phyloP scores from a whole-genome alignment of 2,888 invertebrate genomes.

The Acleris emargana region DNA sequence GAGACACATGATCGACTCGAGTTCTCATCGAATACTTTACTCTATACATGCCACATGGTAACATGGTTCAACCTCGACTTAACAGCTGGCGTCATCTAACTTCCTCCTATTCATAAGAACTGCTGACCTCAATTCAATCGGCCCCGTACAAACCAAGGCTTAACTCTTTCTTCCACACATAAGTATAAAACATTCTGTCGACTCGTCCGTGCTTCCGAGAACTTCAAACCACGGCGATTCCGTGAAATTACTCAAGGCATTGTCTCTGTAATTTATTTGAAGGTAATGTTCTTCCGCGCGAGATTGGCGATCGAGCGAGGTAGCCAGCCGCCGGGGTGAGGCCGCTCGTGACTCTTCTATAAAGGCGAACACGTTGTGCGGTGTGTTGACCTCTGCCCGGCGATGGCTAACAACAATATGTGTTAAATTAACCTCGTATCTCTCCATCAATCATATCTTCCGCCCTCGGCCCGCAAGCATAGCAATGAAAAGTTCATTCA shows the following conservation, averaged over 20 bases:
- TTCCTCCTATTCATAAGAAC: slow-evolving; percentile 10
- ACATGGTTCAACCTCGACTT: slow-evolving; percentile 27
- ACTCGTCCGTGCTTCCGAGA: slow-evolving; percentile 71
- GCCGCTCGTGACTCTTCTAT: slow-evolving; percentile 51
- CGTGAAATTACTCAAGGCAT: slow-evolving; percentile 74
- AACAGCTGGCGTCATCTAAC: slow-evolving; percentile 22
- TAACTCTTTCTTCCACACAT: background rate
- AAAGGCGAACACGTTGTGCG: slow-evolving; percentile 45
- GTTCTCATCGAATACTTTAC: slow-evolving; percentile 47
- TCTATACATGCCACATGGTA: slow-evolving; percentile 30
- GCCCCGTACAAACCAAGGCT: background rate
- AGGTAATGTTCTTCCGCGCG: slow-evolving; percentile 72
- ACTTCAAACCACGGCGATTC: slow-evolving; percentile 78
- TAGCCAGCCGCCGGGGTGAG: slow-evolving; percentile 39
- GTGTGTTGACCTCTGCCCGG: slow-evolving; percentile 59
- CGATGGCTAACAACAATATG: slow-evolving; percentile 51
- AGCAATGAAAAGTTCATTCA: slow-evolving; percentile 69
- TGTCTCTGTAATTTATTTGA: slow-evolving; percentile 81
- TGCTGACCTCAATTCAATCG: background rate
- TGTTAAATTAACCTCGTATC: slow-evolving; percentile 44
- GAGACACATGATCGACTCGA: slow-evolving; percentile 32
- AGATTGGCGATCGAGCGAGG: slow-evolving; percentile 58
- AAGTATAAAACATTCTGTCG: slow-evolving; percentile 44
- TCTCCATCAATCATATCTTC: slow-evolving; percentile 63
- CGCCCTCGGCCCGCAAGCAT: slow-evolving; percentile 52